phyloP scores from a whole-genome alignment of 2,113 vertebrate species.

The Megaceryle maxima region DNA sequence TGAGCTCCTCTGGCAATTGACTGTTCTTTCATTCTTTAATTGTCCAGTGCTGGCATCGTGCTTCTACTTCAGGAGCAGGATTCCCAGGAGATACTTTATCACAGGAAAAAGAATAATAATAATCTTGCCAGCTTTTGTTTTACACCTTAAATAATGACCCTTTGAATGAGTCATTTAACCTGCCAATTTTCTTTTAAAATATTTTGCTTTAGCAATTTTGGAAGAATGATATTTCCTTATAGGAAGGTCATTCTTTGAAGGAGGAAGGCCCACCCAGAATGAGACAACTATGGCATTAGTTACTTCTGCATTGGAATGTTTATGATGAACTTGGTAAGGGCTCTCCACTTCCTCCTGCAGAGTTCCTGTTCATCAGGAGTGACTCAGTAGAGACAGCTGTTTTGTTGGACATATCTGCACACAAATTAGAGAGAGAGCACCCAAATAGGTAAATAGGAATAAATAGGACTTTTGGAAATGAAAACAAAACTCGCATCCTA shows the following conservation, averaged over 20 bases:
- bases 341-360: background rate
- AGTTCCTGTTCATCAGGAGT: background rate
- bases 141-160: background rate
- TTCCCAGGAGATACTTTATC: background rate
- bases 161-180: background rate
- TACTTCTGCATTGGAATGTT: background rate
- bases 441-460: background rate
- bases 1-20: background rate
- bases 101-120: background rate
- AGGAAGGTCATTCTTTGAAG: conserved; percentile 27
- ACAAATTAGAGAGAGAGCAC: too few species aligned
- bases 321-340: background rate
- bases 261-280: conserved; percentile 3
- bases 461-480: background rate
- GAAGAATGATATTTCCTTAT: conserved; percentile 10
- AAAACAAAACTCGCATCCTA: background rate
- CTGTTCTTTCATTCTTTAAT: background rate
- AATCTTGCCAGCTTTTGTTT: conserved; percentile 22
- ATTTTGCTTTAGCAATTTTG: conserved; percentile 1
- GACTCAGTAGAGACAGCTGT: too few species aligned
- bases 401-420: too few species aligned
- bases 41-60: background rate
- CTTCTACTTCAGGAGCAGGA: background rate
- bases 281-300: background rate
- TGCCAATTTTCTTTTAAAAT: background rate